Conservation (phyloP, 2,797 vertebrate genomes). For the Paratrypauchen microcephalus region DNA sequence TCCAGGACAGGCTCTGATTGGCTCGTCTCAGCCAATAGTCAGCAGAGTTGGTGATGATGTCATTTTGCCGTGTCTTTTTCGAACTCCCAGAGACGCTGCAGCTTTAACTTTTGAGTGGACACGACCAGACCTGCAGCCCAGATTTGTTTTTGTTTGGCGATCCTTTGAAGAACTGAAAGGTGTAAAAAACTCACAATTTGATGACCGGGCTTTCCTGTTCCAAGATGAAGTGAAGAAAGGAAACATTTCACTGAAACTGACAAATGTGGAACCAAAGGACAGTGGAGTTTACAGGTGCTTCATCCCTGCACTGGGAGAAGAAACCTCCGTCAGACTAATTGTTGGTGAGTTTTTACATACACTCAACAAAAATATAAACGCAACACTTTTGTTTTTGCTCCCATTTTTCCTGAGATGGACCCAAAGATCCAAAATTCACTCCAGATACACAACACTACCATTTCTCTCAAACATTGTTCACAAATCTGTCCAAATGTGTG, state of each 20-base stretch:
- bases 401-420: no score
- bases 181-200: neutral
- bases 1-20: slow-evolving; percentile 2
- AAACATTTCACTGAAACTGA: slow-evolving; percentile 2
- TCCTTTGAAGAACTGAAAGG: neutral
- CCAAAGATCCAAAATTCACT: no score
- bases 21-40: neutral
- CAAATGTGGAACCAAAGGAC: neutral
- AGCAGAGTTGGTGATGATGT: neutral
- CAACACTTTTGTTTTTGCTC: no score
- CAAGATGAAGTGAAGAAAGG: neutral
- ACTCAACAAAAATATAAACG: no score
- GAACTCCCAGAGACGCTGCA: neutral
- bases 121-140: neutral
- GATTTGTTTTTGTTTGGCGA: neutral
- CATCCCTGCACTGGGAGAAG: neutral
- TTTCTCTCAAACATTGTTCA: no score
- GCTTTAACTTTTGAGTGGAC: neutral
- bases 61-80: neutral
- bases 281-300: slow-evolving; percentile 3
- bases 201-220: neutral
- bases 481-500: no score
- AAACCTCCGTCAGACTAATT: neutral
- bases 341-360: neutral
- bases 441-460: no score